Percentiles rank a stretch among this genome's conserved stretches.
phyloP scores from a whole-genome alignment of 2,888 invertebrate species.

The Xiphydria camelus region DNA sequence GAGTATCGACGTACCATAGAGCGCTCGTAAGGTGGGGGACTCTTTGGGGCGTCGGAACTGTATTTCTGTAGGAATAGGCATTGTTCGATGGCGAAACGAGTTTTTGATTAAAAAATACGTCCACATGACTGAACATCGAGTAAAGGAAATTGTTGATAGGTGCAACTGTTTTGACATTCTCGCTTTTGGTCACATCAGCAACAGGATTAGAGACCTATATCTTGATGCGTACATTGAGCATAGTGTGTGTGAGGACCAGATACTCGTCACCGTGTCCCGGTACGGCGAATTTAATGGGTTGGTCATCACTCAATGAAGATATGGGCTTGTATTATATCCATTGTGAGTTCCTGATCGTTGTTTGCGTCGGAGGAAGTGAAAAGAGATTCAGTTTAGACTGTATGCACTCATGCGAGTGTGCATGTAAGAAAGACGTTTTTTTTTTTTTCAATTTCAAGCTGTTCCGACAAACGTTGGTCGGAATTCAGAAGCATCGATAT shows the following conservation, averaged over 20 bases:
- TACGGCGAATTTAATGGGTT: slow-evolving; percentile 32
- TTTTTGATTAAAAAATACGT: slow-evolving; percentile 36
- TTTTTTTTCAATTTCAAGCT: too few species aligned
- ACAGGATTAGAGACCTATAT: slow-evolving; percentile 1
- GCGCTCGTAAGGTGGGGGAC: slow-evolving; percentile 22
- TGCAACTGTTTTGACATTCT: slow-evolving; percentile 11
- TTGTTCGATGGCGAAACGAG: slow-evolving; percentile 30
- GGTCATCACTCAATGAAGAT: slow-evolving; percentile 27
- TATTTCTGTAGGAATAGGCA: slow-evolving; percentile 31
- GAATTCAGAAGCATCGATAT: too few species aligned
- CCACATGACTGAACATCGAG: slow-evolving; percentile 30
- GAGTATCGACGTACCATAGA: slow-evolving; percentile 20
- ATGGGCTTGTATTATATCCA: slow-evolving; percentile 33
- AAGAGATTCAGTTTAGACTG: slow-evolving; percentile 32
- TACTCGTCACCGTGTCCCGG: slow-evolving; percentile 30
- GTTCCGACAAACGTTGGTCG: too few species aligned
- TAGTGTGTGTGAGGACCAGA: slow-evolving; percentile 22
- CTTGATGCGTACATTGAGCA: slow-evolving; percentile 16
- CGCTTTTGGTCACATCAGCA: background rate
- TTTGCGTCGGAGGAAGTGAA: slow-evolving; percentile 31
- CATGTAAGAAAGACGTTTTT: slow-evolving; percentile 30
- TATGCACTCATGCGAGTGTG: slow-evolving; percentile 26
- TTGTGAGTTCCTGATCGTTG: slow-evolving; percentile 24
- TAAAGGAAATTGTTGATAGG: slow-evolving; percentile 31
- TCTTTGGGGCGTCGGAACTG: too few species aligned